Evolutionary conservation across 2,113 vertebrate species (phyloP).

Genomic region (Charina bottae): DNA sequence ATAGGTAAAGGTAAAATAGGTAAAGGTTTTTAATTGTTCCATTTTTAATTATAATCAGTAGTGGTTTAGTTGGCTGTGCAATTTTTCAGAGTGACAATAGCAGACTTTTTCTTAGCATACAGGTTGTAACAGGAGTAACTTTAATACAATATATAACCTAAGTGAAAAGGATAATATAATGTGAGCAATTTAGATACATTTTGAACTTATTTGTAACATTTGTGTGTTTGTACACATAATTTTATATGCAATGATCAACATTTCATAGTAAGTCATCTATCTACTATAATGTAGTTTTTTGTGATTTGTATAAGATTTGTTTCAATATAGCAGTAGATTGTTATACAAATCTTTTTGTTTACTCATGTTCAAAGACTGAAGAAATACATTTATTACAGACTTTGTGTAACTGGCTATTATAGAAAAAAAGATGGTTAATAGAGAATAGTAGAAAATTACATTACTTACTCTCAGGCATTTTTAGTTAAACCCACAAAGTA

Average conservation of each 20-base stretch:
- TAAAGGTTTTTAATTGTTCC: slow-evolving; percentile 22
- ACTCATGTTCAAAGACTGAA: slow-evolving; percentile 8
- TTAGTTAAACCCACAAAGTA: slow-evolving; percentile 14
- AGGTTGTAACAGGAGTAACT: slow-evolving; percentile 33
- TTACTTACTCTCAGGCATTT: slow-evolving; percentile 19
- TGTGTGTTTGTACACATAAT: background rate
- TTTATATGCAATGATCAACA: background rate
- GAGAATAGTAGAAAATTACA: slow-evolving; percentile 9
- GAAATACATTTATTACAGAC: slow-evolving; percentile 16
- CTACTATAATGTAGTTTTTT: background rate
- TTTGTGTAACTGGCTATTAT: background rate
- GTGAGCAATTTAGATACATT: slow-evolving; percentile 29
- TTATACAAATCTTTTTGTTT: slow-evolving; percentile 11
- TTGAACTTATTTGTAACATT: slow-evolving; percentile 22
- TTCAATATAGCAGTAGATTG: background rate
- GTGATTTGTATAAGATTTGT: slow-evolving; percentile 3
- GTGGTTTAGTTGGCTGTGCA: slow-evolving; percentile 10
- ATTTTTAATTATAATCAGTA: slow-evolving; percentile 30
- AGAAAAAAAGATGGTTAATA: slow-evolving; percentile 33
- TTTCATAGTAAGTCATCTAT: slow-evolving; percentile 55
- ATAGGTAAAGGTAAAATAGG: too few species aligned
- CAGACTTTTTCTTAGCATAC: slow-evolving; percentile 34
- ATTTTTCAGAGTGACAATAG: slow-evolving; percentile 30
- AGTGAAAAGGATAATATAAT: background rate
- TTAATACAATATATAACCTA: slow-evolving; percentile 22